phyloP scores from a whole-genome alignment of 1,140 invertebrate genomes.

The Asobara japonica region DNA sequence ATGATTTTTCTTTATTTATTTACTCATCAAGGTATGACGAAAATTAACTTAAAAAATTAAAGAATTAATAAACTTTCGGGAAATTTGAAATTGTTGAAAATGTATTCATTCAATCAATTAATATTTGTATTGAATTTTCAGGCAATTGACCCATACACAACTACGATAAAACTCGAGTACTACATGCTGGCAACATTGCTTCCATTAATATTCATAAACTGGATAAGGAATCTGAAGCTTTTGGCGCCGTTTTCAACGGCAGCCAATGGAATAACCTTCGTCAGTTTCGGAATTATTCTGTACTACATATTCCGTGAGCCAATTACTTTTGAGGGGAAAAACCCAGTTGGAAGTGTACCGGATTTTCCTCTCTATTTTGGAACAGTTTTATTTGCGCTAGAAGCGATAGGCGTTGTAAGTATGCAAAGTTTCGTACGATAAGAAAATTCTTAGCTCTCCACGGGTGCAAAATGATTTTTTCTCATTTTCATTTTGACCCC shows the following conservation, averaged over 20 bases:
- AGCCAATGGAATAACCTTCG: slow-evolving; percentile 76
- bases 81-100: too few species aligned
- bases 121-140: neutral
- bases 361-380: slow-evolving; percentile 77
- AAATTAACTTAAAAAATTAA: neutral
- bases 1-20: neutral
- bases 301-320: slow-evolving; percentile 73
- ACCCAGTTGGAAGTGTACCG: slow-evolving; percentile 63
- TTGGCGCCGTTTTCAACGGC: slow-evolving; percentile 83
- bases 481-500: slow-evolving; percentile 24
- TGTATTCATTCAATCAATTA: neutral
- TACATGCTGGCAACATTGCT: slow-evolving; percentile 74
- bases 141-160: slow-evolving; percentile 5
- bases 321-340: slow-evolving; percentile 64
- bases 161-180: slow-evolving; percentile 4
- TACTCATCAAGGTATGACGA: slow-evolving; percentile 31
- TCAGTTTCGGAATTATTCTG: slow-evolving; percentile 75
- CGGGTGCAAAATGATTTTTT: neutral
- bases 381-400: slow-evolving; percentile 80
- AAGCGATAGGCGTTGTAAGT: slow-evolving; percentile 79
- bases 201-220: slow-evolving; percentile 77
- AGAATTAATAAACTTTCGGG: too few species aligned
- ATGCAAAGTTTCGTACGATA: too few species aligned
- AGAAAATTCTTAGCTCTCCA: slow-evolving; percentile 30
- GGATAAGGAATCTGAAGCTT: slow-evolving; percentile 80